Evolutionary conservation across 2,888 invertebrate genomes (phyloP).

Genomic region (Ophion ellenae): DNA sequence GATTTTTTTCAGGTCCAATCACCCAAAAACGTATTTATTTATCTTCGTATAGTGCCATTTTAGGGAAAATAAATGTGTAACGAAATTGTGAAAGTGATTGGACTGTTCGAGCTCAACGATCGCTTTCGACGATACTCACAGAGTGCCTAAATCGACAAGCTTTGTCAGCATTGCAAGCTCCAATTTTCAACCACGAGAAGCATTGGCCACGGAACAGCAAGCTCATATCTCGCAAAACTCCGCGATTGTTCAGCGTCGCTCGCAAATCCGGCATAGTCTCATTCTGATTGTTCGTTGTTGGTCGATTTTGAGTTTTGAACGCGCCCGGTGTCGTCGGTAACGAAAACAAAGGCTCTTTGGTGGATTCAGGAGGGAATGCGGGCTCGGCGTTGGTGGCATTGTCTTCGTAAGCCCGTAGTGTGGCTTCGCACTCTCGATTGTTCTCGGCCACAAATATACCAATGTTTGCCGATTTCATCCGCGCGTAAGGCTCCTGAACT

Average conservation of each 20-base stretch:
- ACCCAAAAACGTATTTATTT: no score
- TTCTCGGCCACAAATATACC: conserved; percentile 37
- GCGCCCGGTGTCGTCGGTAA: neutral
- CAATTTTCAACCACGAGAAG: conserved; percentile 42
- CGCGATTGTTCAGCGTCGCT: conserved; percentile 26
- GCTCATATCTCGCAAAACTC: neutral
- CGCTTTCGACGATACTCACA: conserved; percentile 30
- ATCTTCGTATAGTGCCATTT: neutral
- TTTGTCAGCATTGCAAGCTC: neutral
- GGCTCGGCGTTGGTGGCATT: neutral
- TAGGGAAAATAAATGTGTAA: neutral
- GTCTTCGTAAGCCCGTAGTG: conserved; percentile 28
- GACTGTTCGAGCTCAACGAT: neutral
- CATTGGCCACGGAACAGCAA: conserved; percentile 50
- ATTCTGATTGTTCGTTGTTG: neutral
- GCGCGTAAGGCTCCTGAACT: conserved; percentile 11
- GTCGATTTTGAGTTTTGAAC: neutral
- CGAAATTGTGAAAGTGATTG: neutral
- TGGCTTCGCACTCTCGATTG: conserved; percentile 42
- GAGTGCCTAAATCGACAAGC: conserved; percentile 32
- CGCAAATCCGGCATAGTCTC: conserved; percentile 18
- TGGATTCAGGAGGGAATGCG: neutral
- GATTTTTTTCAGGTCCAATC: no score
- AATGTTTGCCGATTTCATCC: conserved; percentile 52
- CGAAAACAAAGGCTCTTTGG: neutral